Evolutionary conservation across 2,113 vertebrate genomes (phyloP).

Genomic region (chimpanzee (Pan troglodytes)): NHGRI_mPanTro3-v2.1_pri NC_072415.2:55269001-55269500

Average conservation of each 20-base stretch:
- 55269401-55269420: not conserved
- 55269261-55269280: not conserved
- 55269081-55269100: no score
- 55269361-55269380: not conserved
- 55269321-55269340: not conserved
- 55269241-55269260: not conserved
- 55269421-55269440: not conserved
- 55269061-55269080: no score
- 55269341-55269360: constrained; percentile 19
- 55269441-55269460: not conserved
- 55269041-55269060: no score
- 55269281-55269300: not conserved
- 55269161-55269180: no score
- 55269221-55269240: not conserved
- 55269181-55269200: no score
- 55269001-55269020: no score
- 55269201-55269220: no score
- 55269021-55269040: no score
- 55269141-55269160: no score
- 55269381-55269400: not conserved
- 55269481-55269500: not conserved
- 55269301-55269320: constrained; percentile 27
- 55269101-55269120: no score
- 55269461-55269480: constrained; percentile 35
- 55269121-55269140: no score